Conservation (phyloP, 2,888 invertebrate species). For the Aleiodes leptofemur region DNA sequence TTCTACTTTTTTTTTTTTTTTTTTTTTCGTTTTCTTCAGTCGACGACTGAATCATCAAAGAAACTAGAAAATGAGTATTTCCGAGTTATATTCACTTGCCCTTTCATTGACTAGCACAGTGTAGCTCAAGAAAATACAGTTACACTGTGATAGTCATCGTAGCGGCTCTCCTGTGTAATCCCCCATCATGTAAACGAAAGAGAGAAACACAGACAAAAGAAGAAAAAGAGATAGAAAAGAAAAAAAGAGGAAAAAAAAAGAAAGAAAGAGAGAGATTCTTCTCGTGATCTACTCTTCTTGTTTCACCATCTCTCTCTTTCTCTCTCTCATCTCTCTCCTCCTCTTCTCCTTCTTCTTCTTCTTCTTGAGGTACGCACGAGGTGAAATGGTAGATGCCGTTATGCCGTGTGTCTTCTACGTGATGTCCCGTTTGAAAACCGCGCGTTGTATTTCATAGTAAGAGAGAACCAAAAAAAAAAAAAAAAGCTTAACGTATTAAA, state of each 20-base stretch:
- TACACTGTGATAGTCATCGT: constrained; percentile 40
- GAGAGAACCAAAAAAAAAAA: background rate
- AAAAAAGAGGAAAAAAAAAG: background rate
- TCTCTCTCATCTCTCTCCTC: constrained; percentile 37
- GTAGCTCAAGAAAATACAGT: constrained; percentile 44
- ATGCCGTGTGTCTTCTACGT: constrained; percentile 54
- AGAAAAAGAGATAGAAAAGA: constrained; percentile 18
- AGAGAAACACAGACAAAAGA: constrained; percentile 5
- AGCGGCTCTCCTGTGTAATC: background rate
- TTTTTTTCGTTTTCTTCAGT: too few relatives aligned
- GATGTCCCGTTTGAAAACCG: constrained; percentile 53
- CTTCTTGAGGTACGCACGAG: constrained; percentile 45
- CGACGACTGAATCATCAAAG: constrained; percentile 27
- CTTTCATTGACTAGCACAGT: constrained; percentile 51
- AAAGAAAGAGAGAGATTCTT: background rate
- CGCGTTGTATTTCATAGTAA: constrained; percentile 39
- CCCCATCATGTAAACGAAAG: constrained; percentile 10
- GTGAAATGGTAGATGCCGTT: constrained; percentile 56
- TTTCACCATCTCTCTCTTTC: constrained; percentile 36
- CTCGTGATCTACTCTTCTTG: constrained; percentile 33
- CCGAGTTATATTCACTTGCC: constrained; percentile 54
- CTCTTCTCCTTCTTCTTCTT: constrained; percentile 46
- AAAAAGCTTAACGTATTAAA: constrained; percentile 26
- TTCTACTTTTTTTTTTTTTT: constrained; percentile 26
- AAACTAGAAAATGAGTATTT: constrained; percentile 35